Evolutionary conservation across 1,140 invertebrate species (phyloP).

Genomic region (Wasmannia auropunctata): DNA sequence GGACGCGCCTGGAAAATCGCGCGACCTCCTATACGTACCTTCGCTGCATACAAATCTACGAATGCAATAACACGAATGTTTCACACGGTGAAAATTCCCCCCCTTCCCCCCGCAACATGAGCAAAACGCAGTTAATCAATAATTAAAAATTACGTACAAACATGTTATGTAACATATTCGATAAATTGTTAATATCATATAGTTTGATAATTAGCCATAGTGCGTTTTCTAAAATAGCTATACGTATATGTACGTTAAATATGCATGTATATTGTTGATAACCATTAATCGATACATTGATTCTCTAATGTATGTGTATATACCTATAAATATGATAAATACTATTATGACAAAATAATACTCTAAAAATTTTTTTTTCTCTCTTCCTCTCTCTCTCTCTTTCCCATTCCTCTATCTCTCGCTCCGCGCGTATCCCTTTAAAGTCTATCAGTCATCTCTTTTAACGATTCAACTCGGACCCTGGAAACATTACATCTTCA

Average conservation of each 20-base stretch:
- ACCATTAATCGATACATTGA: slow-evolving; percentile 64
- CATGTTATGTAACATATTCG: slow-evolving; percentile 73
- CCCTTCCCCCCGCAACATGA: slow-evolving; percentile 68
- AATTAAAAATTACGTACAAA: slow-evolving; percentile 73
- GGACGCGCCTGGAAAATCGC: slow-evolving; percentile 3
- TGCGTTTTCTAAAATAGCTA: slow-evolving; percentile 54
- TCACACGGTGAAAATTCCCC: slow-evolving; percentile 22
- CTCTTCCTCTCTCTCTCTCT: not conserved
- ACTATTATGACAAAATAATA: slow-evolving; percentile 52
- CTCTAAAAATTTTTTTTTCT: slow-evolving; percentile 28
- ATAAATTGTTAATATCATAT: slow-evolving; percentile 58
- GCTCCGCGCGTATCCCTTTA: not conserved
- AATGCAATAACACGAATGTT: slow-evolving; percentile 38
- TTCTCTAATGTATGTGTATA: slow-evolving; percentile 29
- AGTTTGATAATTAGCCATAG: slow-evolving; percentile 52
- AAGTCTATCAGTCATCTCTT: not conserved
- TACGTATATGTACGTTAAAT: slow-evolving; percentile 53
- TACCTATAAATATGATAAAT: slow-evolving; percentile 56
- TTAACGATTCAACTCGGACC: slow-evolving; percentile 27
- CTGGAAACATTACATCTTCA: not conserved
- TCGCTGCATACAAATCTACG: not conserved
- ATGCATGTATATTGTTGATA: slow-evolving; percentile 56
- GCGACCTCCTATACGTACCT: not conserved
- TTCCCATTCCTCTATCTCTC: slow-evolving; percentile 5
- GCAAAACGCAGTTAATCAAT: slow-evolving; percentile 78